A percentile compares a stretch with the other conserved stretches of the same genome.
Conservation (phyloP, 2,113 vertebrate species). For the Antechinus flavipes region DNA sequence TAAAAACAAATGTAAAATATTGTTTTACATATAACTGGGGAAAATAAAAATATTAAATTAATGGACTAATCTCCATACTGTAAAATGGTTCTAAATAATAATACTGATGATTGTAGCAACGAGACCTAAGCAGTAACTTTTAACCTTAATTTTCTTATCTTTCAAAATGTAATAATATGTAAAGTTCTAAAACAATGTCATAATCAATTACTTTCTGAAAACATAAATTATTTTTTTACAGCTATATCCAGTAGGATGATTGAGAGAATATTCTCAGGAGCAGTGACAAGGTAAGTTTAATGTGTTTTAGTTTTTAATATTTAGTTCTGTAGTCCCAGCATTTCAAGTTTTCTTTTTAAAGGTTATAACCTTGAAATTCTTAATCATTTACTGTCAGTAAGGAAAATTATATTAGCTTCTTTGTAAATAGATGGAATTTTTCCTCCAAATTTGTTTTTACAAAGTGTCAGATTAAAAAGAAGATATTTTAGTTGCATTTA, state of each 20-base stretch:
- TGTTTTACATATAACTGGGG: no score
- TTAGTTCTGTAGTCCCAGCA: background rate
- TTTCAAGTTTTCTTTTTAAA: background rate
- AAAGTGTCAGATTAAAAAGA: background rate
- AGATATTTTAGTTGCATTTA: background rate
- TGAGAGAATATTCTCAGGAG: slow-evolving; percentile 95
- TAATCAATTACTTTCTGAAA: background rate
- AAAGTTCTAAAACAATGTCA: background rate
- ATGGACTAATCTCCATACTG: background rate
- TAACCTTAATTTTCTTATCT: background rate
- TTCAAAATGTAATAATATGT: background rate
- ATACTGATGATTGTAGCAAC: background rate
- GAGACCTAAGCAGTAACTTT: background rate
- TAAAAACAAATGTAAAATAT: no score
- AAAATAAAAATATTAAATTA: no score
- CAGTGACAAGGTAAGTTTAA: slow-evolving; percentile 90
- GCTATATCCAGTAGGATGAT: slow-evolving; percentile 94
- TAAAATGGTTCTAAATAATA: background rate
- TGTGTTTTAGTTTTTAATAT: background rate
- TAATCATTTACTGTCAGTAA: background rate
- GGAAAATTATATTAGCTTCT: background rate
- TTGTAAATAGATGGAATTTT: background rate
- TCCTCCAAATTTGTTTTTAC: background rate
- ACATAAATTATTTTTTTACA: slow-evolving; percentile 73
- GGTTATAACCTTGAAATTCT: background rate